A percentile compares a stretch with the other conserved stretches of the same genome.
Evolutionary conservation across 2,113 vertebrate species (phyloP).

Genomic region (Hiodon tergisus): DNA sequence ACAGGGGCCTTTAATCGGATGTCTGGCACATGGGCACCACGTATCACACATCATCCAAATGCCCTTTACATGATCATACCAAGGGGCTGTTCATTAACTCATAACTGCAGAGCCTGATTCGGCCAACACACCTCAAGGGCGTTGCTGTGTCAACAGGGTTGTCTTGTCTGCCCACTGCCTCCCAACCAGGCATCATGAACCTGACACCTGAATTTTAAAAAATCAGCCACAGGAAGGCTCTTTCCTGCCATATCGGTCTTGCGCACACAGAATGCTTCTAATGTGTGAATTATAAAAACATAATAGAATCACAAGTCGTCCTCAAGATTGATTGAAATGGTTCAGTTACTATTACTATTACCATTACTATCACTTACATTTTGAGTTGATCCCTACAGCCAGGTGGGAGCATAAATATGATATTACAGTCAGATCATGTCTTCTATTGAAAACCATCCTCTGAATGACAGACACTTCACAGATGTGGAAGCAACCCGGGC

Average conservation of each 20-base stretch:
- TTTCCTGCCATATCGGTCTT: not conserved
- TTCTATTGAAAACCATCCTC: too few relatives aligned
- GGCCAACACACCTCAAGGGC: slow-evolving; percentile 12
- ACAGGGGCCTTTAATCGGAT: not conserved
- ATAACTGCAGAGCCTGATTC: not conserved
- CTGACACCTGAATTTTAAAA: not conserved
- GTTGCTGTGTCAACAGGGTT: slow-evolving; percentile 14
- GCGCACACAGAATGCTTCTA: not conserved
- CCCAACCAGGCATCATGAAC: not conserved
- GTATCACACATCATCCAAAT: not conserved
- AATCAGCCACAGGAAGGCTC: not conserved
- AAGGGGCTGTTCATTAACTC: not conserved
- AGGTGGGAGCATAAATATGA: too few relatives aligned
- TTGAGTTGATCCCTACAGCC: too few relatives aligned
- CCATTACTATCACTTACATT: too few relatives aligned
- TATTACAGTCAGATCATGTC: not conserved
- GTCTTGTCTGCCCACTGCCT: not conserved
- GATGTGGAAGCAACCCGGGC: not conserved
- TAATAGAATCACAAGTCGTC: not conserved
- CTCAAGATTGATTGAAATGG: too few relatives aligned
- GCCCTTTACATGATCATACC: not conserved
- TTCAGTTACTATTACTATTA: too few relatives aligned
- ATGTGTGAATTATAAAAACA: not conserved
- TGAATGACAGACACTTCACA: not conserved
- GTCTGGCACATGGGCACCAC: not conserved